phyloP scores from a whole-genome alignment of 2,113 vertebrate species.

The Arenaria interpres region DNA sequence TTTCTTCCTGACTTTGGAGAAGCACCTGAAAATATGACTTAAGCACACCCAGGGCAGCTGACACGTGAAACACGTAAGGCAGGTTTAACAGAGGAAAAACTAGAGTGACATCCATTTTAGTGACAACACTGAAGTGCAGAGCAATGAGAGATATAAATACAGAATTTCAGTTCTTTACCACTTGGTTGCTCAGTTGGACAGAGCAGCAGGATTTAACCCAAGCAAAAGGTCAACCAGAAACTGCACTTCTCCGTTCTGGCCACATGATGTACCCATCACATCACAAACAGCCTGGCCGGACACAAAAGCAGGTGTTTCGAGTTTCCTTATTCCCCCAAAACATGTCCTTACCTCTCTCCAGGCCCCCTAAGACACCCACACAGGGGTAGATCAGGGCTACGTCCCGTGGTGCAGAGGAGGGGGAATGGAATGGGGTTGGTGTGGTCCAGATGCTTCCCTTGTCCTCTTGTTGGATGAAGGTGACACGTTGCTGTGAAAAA shows the following conservation, averaged over 20 bases:
- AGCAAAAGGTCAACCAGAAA: background rate
- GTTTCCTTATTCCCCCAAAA: background rate
- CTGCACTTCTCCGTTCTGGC: slow-evolving; percentile 29
- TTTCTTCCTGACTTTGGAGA: background rate
- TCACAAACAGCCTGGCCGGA: background rate
- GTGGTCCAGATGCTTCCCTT: background rate
- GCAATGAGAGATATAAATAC: background rate
- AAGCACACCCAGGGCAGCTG: background rate
- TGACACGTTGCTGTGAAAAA: background rate
- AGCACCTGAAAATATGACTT: background rate
- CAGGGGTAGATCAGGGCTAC: background rate
- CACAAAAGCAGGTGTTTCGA: background rate
- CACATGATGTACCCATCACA: slow-evolving; percentile 50
- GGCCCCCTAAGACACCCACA: background rate
- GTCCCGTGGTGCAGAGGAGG: fast-evolving
- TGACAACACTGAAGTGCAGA: background rate
- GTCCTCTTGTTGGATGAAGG: background rate
- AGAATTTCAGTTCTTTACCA: background rate
- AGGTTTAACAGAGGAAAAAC: background rate
- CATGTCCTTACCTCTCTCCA: background rate
- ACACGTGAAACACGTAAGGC: background rate
- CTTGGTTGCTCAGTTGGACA: background rate
- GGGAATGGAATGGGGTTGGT: background rate
- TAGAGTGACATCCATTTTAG: background rate
- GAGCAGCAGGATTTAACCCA: background rate